Evolutionary conservation across 2,113 vertebrate genomes (phyloP), one percentile per base, ranked within the genome.

Genomic region (Himantopus leucocephalus): DNA sequence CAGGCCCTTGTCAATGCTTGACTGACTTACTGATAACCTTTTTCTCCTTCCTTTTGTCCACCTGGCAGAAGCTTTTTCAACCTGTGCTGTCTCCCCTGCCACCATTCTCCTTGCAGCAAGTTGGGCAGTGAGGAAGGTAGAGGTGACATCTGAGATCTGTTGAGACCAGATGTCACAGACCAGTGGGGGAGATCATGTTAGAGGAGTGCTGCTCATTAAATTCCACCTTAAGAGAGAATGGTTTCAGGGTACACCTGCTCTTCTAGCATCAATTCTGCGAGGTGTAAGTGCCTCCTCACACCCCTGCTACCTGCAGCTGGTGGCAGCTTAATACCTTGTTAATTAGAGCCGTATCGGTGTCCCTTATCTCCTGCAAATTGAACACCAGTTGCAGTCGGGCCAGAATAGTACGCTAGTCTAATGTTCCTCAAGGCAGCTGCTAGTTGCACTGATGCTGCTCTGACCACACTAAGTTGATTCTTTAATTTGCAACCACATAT

Each of bases 401-500:
- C 41, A 63, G 64, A 76, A 2, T 1, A 45, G 9, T 11, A 9
- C 10, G 9, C 4, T 63, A 1, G 47, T 63, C 9, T 45, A 0
- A 34, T 10, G 52, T 47, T 50, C 56, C 45, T 67, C 7, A 2
- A 32, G 68, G 30, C 53, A 53, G 41, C 10, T 60, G 29, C 21
- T 47, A 12, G 17, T 62, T 71, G 59, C 19, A 10, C 32, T 47
- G 32, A 7, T 41, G 30, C 75, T 78, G 35, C 0, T 79, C 79
- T 84, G 41, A 29, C 34, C 35, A 6, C 37, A 5, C 10, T 8
- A 26, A 60, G 75, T 94, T 91, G 59, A 70, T 95, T 98, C 98
- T 97, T 99, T 99, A 98, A 99, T 98, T 94, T 37, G 14, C 60
- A 22, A 58, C 85, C 96, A 97, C 99, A 84, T 99, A 99, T 82